Base-by-base conservation (phyloP, 2,113 vertebrate species). In the Paracyprichromis sp. region DNA sequence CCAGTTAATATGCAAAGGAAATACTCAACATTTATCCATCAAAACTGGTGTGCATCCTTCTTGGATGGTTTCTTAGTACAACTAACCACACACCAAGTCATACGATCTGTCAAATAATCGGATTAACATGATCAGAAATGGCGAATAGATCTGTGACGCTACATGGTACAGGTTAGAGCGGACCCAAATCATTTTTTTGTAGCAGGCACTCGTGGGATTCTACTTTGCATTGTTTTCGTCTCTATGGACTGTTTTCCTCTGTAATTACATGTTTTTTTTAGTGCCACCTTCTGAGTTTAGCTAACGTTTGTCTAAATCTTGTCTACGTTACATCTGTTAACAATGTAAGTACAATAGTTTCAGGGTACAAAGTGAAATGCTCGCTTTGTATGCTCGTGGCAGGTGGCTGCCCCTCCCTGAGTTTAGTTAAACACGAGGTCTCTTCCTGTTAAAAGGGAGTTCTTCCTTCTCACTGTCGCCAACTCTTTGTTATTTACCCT, bases 21-120 rank as follows among this genome's bases (percentile, higher is more conserved):
- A 69, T 24, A 6, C 36, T 5, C n/a, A 21, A 17, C 43, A 7
- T 76, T 47, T 47, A 47, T 26, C 1, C 40, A 47, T 73, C 21
- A 3, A 45, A 45, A 45, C 14, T 47, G 24, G 0, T 47, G 40
- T 29, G 0, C 14, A 76, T 17, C 40, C 14, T 73, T 73, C 21
- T 26, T 73, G 21, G 69, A 45, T 45, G 4, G 13, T 29, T 29
- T 45, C 13, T 45, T 11, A 29, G 21, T 47, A 11, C 40, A 45
- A 1, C 14, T 73, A 29, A 0, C 24, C 24, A 29, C 5, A 7
- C 24, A 31, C 8, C 1, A 3, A 76, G 24, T 1, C 9, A 76
- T 19, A 2, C 1, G 0, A 19, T 50, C 24, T 78, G 43, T 50
- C 24, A 50, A 17, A 50, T 19, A 78, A 50, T 50, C 2, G 0